Conservation (phyloP, 64 coral and sea anemone species). For the Porites australiensis region DNA sequence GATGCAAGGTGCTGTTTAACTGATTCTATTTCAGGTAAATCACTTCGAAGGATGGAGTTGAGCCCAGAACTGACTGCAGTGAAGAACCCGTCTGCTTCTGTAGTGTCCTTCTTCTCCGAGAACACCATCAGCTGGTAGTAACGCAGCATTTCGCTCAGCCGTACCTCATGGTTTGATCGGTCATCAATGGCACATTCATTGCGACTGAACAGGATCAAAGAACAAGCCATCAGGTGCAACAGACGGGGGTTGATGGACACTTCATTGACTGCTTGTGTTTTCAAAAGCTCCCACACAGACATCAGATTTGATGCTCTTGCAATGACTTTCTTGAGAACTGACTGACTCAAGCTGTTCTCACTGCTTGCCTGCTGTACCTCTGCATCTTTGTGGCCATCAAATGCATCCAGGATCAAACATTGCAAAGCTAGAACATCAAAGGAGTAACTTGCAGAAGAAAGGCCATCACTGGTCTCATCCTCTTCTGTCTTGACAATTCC, state of each 20-base stretch:
- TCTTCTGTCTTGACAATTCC: slow-evolving; percentile 35
- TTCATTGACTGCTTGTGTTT: slow-evolving; percentile 36
- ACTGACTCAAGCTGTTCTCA: slow-evolving; percentile 10
- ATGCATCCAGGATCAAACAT: slow-evolving; percentile 48
- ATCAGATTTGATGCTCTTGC: slow-evolving; percentile 42
- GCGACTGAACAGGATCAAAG: slow-evolving; percentile 46
- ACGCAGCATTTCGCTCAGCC: slow-evolving; percentile 31
- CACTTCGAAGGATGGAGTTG: slow-evolving; percentile 38
- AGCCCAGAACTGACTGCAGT: slow-evolving; percentile 55
- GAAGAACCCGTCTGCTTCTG: slow-evolving; percentile 71
- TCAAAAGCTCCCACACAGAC: slow-evolving; percentile 47
- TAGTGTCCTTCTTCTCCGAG: slow-evolving; percentile 22
- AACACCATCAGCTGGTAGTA: slow-evolving; percentile 49
- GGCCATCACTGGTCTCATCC: slow-evolving; percentile 24
- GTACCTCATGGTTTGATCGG: slow-evolving; percentile 29
- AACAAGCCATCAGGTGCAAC: slow-evolving; percentile 64
- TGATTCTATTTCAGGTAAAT: slow-evolving; percentile 40
- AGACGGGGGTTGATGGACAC: slow-evolving; percentile 50
- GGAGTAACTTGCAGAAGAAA: slow-evolving; percentile 22
- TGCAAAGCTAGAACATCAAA: slow-evolving; percentile 61
- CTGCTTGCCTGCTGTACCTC: not conserved
- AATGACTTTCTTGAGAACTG: slow-evolving; percentile 40
- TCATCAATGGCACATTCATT: slow-evolving; percentile 51
- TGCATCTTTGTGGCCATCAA: slow-evolving; percentile 11
- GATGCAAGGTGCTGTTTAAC: slow-evolving; percentile 56